Conservation (phyloP, 2,888 invertebrate species). For the Brachypalpus laphriformis region DNA sequence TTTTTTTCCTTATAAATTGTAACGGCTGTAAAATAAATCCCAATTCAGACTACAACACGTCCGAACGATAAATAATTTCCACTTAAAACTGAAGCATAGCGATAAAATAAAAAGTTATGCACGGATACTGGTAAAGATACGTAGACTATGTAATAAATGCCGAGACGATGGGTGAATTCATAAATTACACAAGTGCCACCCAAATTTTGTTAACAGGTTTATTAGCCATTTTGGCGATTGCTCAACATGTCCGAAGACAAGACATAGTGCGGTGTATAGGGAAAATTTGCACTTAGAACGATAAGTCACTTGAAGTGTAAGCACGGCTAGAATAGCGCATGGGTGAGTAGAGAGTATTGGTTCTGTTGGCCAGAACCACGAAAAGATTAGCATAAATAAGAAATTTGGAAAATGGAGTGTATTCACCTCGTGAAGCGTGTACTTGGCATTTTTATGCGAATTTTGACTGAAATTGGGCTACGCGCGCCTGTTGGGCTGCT, state of each 20-base stretch:
- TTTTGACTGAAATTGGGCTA: slow-evolving; percentile 59
- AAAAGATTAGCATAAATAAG: slow-evolving; percentile 52
- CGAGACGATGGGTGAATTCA: slow-evolving; percentile 49
- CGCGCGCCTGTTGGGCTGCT: slow-evolving; percentile 7
- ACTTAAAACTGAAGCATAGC: slow-evolving; percentile 29
- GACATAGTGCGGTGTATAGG: too few relatives aligned
- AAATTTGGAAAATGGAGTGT: slow-evolving; percentile 50
- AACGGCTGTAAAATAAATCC: slow-evolving; percentile 6
- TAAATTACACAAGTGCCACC: slow-evolving; percentile 43
- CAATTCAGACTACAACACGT: slow-evolving; percentile 34
- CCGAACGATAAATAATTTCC: slow-evolving; percentile 30
- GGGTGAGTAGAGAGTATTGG: background rate
- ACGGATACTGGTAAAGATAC: background rate
- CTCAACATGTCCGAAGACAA: slow-evolving; percentile 28
- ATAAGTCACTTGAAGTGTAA: background rate
- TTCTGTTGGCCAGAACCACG: background rate
- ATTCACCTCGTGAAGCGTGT: slow-evolving; percentile 51
- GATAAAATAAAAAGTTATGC: background rate
- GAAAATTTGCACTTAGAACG: slow-evolving; percentile 50
- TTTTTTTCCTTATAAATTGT: slow-evolving; percentile 28
- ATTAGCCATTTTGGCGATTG: slow-evolving; percentile 54
- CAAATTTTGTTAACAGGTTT: slow-evolving; percentile 60
- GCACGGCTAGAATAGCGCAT: background rate
- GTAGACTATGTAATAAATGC: background rate
- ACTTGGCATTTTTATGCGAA: slow-evolving; percentile 56